Percentiles rank a stretch among this genome's conserved stretches.
phyloP scores from a whole-genome alignment of 2,888 invertebrate genomes.

The Trachelus stipa region DNA sequence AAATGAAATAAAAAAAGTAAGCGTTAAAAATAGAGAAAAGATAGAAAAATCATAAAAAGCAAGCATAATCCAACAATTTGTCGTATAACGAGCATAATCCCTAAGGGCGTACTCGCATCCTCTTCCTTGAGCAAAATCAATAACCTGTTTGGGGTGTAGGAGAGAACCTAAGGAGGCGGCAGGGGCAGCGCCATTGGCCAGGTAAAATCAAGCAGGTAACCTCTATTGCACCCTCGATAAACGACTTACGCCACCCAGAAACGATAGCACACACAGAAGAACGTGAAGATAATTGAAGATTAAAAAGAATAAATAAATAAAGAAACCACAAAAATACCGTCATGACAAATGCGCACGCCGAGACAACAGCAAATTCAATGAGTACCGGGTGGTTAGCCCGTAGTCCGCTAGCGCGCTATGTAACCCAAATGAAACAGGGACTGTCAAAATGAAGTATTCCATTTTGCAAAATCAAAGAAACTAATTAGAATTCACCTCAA shows the following conservation, averaged over 20 bases:
- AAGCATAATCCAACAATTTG: not conserved
- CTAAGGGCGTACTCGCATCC: conserved; percentile 45
- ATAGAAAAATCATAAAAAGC: not conserved
- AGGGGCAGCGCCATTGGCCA: conserved; percentile 2
- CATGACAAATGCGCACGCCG: not conserved
- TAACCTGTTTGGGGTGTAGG: conserved; percentile 59
- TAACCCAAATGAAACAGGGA: not conserved
- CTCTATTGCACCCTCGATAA: not conserved
- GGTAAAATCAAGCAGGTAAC: conserved; percentile 3
- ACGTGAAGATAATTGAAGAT: not conserved
- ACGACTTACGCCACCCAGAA: not conserved
- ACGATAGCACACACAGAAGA: not conserved
- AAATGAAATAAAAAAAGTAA: not conserved
- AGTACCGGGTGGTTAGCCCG: not conserved
- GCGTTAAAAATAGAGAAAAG: not conserved
- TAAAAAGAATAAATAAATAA: not conserved
- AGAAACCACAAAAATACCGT: not conserved
- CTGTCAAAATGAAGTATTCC: not conserved
- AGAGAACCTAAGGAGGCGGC: conserved; percentile 51
- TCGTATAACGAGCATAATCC: conserved; percentile 27
- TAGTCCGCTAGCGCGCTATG: not conserved
- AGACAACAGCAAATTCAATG: not conserved
- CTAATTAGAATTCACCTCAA: not conserved
- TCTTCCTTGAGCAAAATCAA: conserved; percentile 61
- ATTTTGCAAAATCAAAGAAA: not conserved